These are phyloP conservation scores for Panagrolaimus sp. DNA, from an alignment of 1,140 invertebrate genomes.

Conservation along the genomic window DNA sequence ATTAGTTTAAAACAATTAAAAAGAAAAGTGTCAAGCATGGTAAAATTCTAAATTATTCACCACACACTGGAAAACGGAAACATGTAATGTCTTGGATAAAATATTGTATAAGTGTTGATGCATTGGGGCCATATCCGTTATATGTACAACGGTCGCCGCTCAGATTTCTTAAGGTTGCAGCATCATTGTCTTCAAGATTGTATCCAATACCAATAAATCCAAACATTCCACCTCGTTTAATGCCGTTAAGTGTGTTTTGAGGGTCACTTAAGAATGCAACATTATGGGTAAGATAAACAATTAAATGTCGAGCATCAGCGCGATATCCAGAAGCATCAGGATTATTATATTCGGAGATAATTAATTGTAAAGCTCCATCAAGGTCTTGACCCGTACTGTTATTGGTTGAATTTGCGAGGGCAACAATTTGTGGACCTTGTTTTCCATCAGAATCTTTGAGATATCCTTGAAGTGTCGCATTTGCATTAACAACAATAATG, in stretches of 20 bases:
- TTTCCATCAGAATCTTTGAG: background rate
- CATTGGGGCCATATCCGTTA: background rate
- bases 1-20: background rate
- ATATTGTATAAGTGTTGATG: background rate
- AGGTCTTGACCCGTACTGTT: background rate
- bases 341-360: background rate
- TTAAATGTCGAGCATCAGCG: background rate
- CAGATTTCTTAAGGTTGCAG: background rate
- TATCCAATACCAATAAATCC: background rate
- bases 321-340: background rate
- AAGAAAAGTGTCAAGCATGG: background rate
- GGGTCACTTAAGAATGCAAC: background rate
- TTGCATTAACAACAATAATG: background rate
- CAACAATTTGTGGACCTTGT: background rate
- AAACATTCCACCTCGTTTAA: background rate
- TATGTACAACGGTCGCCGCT: background rate
- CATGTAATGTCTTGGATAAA: constrained; percentile 4
- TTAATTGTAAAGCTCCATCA: background rate
- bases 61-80: constrained; percentile 4
- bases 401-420: background rate
- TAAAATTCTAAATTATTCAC: constrained; percentile 1
- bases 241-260: background rate
- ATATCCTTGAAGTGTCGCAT: background rate
- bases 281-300: background rate
- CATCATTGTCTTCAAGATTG: background rate